These are phyloP conservation scores for Cromileptes altivelis DNA, from an alignment of 2,113 vertebrate species.

Conservation along the genomic window DNA sequence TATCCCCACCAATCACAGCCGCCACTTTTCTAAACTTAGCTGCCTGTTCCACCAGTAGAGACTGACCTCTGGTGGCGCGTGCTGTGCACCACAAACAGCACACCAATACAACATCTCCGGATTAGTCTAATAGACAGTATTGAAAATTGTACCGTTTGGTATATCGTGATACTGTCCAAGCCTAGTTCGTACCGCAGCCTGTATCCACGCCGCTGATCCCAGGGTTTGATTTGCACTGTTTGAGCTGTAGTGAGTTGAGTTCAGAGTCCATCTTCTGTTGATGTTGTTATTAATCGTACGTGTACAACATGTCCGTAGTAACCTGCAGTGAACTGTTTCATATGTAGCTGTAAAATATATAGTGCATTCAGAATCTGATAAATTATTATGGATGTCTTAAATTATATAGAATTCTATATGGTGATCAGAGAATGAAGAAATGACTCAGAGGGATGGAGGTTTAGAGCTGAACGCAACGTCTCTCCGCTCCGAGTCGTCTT, in stretches of 20 bases:
- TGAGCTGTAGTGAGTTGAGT: conserved; percentile 6
- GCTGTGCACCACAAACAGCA: too few relatives aligned
- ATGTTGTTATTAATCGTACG: conserved; percentile 6
- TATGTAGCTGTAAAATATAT: conserved; percentile 23
- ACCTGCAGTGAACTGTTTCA: conserved; percentile 18
- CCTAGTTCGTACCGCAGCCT: background rate
- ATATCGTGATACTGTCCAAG: too few relatives aligned
- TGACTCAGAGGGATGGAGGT: background rate
- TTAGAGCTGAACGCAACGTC: background rate
- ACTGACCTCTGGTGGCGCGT: too few relatives aligned
- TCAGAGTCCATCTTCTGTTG: conserved; percentile 1
- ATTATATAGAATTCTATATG: conserved; percentile 21
- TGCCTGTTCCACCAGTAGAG: too few relatives aligned
- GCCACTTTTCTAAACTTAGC: too few relatives aligned
- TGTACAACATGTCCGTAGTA: conserved; percentile 24
- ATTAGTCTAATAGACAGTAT: too few relatives aligned
- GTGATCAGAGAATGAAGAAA: conserved; percentile 1
- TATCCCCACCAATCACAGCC: too few relatives aligned
- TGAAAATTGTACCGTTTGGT: too few relatives aligned
- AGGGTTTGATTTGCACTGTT: conserved; percentile 32
- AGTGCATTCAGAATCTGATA: conserved; percentile 16
- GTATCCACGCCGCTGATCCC: background rate
- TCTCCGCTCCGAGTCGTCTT: background rate
- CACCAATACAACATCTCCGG: too few relatives aligned
- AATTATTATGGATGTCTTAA: conserved; percentile 33